Conservation (phyloP, 1,140 invertebrate genomes). For the Philotrypesis tridentata region DNA sequence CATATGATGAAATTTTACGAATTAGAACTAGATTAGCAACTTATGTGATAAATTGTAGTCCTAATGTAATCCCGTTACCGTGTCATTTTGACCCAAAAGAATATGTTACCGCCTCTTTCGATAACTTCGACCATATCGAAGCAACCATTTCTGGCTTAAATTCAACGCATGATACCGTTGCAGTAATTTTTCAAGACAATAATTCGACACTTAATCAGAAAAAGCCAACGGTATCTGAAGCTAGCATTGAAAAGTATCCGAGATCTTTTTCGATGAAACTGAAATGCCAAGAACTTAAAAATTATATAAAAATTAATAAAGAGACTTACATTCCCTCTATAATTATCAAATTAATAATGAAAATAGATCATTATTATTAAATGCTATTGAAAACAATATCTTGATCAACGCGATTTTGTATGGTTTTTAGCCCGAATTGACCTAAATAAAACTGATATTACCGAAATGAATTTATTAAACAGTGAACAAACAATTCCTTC, state of each 20-base stretch:
- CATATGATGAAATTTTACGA: not conserved
- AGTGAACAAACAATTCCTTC: not conserved
- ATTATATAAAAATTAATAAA: not conserved
- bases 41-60: not conserved
- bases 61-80: not conserved
- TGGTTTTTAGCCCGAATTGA: not conserved
- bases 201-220: not conserved
- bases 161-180: not conserved
- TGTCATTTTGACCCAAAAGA: not conserved
- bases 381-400: not conserved
- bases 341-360: not conserved
- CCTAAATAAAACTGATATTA: too few species aligned
- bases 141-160: conserved; percentile 1
- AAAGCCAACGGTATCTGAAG: too few species aligned
- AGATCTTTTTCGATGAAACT: not conserved
- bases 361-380: not conserved
- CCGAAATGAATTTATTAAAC: not conserved
- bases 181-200: not conserved
- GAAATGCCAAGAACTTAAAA: conserved; percentile 1
- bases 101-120: not conserved
- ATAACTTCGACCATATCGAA: too few species aligned
- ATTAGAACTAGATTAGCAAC: not conserved
- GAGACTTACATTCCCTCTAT: not conserved
- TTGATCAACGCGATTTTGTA: not conserved
- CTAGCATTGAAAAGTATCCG: too few species aligned